A percentile compares a stretch with the other conserved stretches of the same genome.
Evolutionary conservation across 2,113 vertebrate genomes (phyloP).

Genomic region (Phalacrocorax aristotelis): DNA sequence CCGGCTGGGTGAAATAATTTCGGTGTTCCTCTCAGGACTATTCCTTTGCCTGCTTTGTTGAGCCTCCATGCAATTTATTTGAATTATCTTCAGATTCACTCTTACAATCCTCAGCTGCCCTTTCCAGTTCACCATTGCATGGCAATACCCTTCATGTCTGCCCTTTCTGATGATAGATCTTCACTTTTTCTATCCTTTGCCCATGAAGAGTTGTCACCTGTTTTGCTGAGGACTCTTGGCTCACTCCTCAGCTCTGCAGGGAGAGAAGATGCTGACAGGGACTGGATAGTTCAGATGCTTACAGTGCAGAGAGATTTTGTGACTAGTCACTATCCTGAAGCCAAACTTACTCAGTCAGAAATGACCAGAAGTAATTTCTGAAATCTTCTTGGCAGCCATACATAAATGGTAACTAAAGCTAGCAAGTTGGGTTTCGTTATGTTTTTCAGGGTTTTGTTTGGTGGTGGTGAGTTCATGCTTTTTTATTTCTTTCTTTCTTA

Average conservation of each 20-base stretch:
- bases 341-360: neutral
- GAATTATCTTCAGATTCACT: neutral
- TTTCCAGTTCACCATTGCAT: neutral
- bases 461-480: neutral
- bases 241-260: neutral
- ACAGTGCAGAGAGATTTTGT: neutral
- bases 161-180: neutral
- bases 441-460: neutral
- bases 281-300: neutral
- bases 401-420: neutral
- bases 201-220: neutral
- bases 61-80: neutral
- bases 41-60: neutral
- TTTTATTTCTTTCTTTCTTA: neutral
- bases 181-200: neutral
- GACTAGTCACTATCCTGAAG: neutral
- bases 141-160: neutral
- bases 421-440: neutral
- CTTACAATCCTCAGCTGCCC: neutral
- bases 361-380: neutral
- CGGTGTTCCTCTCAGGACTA: neutral
- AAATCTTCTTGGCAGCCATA: neutral
- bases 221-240: neutral
- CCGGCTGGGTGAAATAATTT: neutral
- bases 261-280: neutral